Evolutionary conservation across 2,888 invertebrate genomes (phyloP), one percentile per base, ranked within the genome.

Genomic region (Altica lythri): DNA sequence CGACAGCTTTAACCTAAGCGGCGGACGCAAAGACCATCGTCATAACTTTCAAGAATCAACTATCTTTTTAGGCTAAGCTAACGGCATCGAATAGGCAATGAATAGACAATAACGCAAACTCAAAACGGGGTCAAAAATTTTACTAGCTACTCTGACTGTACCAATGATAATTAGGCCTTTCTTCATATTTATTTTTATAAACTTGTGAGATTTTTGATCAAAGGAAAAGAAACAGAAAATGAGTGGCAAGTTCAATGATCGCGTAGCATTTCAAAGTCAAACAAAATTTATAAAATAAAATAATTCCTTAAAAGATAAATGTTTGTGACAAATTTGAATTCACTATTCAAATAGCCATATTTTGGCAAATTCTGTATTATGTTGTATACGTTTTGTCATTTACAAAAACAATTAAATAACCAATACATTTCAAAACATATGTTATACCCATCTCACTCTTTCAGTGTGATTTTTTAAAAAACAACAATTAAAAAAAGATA

Each of bases 181-280:
- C 74, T 75, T 75, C 74, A 74, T 75, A 74, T 75, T 75, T 75
- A 75, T 75, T 75, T 75, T 75, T 73, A 75, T 71, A 74, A 75
- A 74, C 74, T 74, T 72, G 70, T 68, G 71, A 70, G 70, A 72
- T 73, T 74, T 72, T 70, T 69, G 69, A 62, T 62, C 68, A 63
- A 67, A 70, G 68, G 71, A 70, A 73, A 73, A 73, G 73, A 75
- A 74, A 73, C 67, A 71, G 74, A 75, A 75, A 75, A 52, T 52
- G 53, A 53, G 47, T 72, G 66, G 63, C 68, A 71, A 70, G 74
- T 74, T 75, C 74, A 74, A 73, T 65, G 74, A 69, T 71, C 73
- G 70, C 64, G 45, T 57, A 52, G 37, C 38, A 27, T 55, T 25
- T 51, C 45, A 37, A 44, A 52, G 50, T 42, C 49, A 42, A 57